These are phyloP conservation scores for Diorhabda sublineata DNA, from an alignment of 1,140 invertebrate genomes.

Conservation along the genomic window DNA sequence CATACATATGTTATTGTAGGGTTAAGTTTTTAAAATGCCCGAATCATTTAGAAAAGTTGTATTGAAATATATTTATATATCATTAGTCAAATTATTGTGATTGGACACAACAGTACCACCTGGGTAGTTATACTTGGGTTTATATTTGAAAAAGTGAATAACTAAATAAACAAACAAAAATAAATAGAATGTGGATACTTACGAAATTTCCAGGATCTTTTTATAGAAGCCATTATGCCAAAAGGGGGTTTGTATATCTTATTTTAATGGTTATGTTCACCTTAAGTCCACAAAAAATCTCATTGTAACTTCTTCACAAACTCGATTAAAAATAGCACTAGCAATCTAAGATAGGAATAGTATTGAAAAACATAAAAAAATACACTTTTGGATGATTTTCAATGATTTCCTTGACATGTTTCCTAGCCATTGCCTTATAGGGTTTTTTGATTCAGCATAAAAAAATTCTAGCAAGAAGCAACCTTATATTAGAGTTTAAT, in stretches of 20 bases:
- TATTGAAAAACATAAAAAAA: constrained; percentile 20
- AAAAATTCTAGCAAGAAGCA: constrained; percentile 20
- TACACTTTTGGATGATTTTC: constrained; percentile 13
- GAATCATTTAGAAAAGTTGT: no score
- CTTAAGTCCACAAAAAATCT: constrained; percentile 31
- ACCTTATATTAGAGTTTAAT: constrained; percentile 19
- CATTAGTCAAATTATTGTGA: no score
- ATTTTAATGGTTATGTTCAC: constrained; percentile 26
- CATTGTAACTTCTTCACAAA: constrained; percentile 24
- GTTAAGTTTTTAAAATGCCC: no score
- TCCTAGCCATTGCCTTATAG: constrained; percentile 30
- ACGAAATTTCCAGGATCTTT: constrained; percentile 60
- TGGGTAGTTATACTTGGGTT: no score
- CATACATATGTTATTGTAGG: no score
- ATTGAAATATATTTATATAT: no score
- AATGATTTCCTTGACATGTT: constrained; percentile 36
- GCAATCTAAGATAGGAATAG: constrained; percentile 19
- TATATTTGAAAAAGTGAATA: no score
- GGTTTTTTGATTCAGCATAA: constrained; percentile 22
- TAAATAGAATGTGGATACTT: constrained; percentile 38
- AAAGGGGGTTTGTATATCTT: constrained; percentile 17
- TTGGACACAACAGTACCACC: no score
- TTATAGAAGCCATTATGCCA: constrained; percentile 55
- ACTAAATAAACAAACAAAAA: no score
- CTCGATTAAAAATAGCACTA: constrained; percentile 23